phyloP scores from a whole-genome alignment of 2,888 invertebrate genomes.

The Osmoderma eremita region DNA sequence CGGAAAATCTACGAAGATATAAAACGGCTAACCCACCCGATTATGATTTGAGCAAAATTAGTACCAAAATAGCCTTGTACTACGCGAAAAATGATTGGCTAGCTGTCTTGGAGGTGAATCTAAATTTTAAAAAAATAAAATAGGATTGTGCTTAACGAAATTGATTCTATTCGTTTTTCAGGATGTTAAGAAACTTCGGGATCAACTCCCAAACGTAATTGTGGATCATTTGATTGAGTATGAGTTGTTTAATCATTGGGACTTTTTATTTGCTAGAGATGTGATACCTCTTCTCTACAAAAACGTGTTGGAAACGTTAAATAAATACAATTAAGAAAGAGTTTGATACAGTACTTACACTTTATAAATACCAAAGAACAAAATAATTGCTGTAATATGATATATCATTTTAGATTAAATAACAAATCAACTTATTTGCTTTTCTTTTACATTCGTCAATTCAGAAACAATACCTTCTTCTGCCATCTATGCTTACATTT shows the following conservation, averaged over 20 bases:
- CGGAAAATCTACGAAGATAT: constrained; percentile 25
- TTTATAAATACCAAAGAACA: no score
- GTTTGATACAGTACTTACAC: no score
- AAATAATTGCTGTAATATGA: no score
- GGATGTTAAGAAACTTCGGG: constrained; percentile 26
- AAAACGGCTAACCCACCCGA: background rate
- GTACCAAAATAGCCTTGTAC: constrained; percentile 23
- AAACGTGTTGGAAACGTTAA: constrained; percentile 18
- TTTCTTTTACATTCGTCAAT: no score
- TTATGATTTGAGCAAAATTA: constrained; percentile 28
- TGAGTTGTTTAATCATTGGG: constrained; percentile 30
- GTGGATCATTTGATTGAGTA: constrained; percentile 28
- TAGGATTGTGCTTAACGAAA: no score
- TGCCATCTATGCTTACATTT: no score
- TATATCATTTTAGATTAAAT: no score
- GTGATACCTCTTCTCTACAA: constrained; percentile 18
- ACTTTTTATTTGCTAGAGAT: constrained; percentile 34
- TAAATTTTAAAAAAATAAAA: background rate
- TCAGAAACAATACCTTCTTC: no score
- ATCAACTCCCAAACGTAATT: constrained; percentile 22
- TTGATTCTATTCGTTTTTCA: constrained; percentile 1
- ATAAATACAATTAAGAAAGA: constrained; percentile 6
- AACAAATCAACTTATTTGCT: no score
- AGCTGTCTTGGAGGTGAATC: constrained; percentile 20
- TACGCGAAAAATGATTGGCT: constrained; percentile 32